Evolutionary conservation across 2,888 invertebrate species (phyloP).

Genomic region (Argyra leucocephala): DNA sequence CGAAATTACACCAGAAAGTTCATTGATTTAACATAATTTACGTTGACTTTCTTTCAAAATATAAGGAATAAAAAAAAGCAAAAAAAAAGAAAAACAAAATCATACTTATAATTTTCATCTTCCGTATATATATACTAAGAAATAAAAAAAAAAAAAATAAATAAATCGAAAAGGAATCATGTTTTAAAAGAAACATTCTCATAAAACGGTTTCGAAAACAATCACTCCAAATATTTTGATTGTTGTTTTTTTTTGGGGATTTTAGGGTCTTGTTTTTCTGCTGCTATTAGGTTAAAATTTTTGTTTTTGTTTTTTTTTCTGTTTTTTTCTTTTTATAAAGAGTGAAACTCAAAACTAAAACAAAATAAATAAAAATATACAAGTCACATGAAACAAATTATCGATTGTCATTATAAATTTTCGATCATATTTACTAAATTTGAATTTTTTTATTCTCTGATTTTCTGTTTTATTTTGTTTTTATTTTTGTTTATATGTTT

Average conservation of each 20-base stretch:
- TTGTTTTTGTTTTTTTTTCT: background rate
- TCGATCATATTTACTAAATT: background rate
- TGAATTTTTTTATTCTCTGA: background rate
- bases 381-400: background rate
- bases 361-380: background rate
- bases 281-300: too few species aligned
- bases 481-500: background rate
- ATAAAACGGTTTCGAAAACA: background rate
- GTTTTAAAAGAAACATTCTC: background rate
- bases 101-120: background rate
- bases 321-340: background rate
- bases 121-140: background rate
- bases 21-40: conserved; percentile 6
- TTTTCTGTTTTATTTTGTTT: background rate
- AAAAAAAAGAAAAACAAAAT: background rate
- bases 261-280: background rate
- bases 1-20: background rate
- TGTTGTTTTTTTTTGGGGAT: too few species aligned
- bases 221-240: conserved; percentile 1
- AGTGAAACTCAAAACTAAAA: background rate
- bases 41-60: background rate
- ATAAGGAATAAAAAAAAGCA: background rate
- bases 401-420: conserved; percentile 6
- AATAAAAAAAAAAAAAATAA: background rate
- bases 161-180: background rate